Base-by-base conservation (phyloP, 2,888 invertebrate genomes). In the Hypercompe scribonia region DNA sequence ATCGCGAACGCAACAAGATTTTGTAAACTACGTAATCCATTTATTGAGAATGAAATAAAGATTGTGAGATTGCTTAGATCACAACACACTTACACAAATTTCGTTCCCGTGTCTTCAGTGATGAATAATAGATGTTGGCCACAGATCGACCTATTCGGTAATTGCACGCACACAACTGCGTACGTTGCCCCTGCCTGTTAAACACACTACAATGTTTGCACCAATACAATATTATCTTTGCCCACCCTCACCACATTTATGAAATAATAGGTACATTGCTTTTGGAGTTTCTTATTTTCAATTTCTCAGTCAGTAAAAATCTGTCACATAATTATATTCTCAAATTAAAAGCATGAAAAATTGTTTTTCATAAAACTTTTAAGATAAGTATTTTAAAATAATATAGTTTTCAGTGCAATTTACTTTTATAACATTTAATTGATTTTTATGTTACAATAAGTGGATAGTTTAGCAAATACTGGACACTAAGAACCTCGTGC, bases 61-160 rank as follows among this genome's bases (percentile, higher is more conserved):
- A 94, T 93, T 90, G 89, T 88, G 89, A 93, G 92, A 94, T 94
- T 93, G 94, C 90, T 89, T 91, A 92, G 93, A 94, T 94, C 94
- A 93, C 93, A 94, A 93, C 93, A 90, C 93, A 94, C 94, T 94
- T 94, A 94, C 92, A 94, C 94, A 94, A 94, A 94, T 94, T 94
- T 94, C 91, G 90, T 93, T 93, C 90, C 90, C 92, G 90, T 94
- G 94, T 94, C 94, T 94, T 93, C 92, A 87, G 81, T 86, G 88
- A 93, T 95, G 94, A 95, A 95, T 95, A 94, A 94, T 94, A 94
- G 90, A 95, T 94, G 90, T 84, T 88, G 84, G 87, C 88, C 88
- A 86, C 87, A 89, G 87, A 88, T 87, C 89, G 90, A 88, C 91
- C 89, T 88, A 82, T 81, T 79, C 78, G 72, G 72, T 76, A 73